Evolutionary conservation across 2,888 invertebrate species (phyloP).

Genomic region (Melinopterus prodromus): DNA sequence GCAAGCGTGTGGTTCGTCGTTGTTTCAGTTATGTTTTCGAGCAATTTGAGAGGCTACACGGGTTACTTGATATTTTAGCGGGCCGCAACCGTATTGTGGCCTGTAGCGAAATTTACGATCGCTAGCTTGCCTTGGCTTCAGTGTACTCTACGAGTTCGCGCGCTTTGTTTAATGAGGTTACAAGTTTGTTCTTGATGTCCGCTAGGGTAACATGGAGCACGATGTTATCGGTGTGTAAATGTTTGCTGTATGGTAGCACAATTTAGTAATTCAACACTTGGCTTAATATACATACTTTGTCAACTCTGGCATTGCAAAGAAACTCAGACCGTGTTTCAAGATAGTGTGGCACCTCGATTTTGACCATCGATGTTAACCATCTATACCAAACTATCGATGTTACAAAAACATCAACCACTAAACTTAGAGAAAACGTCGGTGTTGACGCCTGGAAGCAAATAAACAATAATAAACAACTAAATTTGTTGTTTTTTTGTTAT

Average conservation of each 20-base stretch:
- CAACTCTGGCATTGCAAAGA: no score
- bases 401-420: no score
- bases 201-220: background rate
- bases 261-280: background rate
- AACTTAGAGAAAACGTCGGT: no score
- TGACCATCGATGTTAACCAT: no score
- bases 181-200: background rate
- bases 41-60: background rate
- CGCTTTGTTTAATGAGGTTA: background rate
- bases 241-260: background rate
- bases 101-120: background rate
- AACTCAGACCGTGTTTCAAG: no score
- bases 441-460: no score
- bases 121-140: background rate
- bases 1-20: background rate
- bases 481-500: no score
- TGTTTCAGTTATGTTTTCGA: background rate
- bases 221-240: background rate
- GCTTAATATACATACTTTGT: no score
- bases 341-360: no score
- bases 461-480: no score
- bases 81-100: background rate
- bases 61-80: constrained; percentile 4
- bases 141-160: background rate
- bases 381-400: no score